Evolutionary conservation across 1,140 invertebrate genomes (phyloP), one percentile per base, ranked within the genome.

Genomic region (Uloborus diversus): DNA sequence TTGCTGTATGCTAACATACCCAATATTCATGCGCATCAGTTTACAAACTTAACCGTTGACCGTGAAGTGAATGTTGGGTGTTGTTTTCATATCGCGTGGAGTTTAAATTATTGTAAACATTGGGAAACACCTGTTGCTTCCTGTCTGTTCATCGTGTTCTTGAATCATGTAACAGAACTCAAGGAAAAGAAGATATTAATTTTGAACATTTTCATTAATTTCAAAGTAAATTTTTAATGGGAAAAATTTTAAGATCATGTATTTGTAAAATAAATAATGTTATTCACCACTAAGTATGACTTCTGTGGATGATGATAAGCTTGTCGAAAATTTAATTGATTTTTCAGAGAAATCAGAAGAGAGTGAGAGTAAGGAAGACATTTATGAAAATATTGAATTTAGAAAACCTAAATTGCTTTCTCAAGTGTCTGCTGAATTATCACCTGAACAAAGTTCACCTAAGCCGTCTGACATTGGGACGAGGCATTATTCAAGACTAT

Each of bases 401-500:
- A 27, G 35, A 47, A 32, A 61, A 13, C 61, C 56, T 1, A 20
- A 25, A 47, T n/a, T n/a, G n/a, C n/a, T n/a, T n/a, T n/a, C n/a
- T n/a, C n/a, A n/a, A n/a, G n/a, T n/a, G n/a, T n/a, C n/a, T n/a
- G n/a, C n/a, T n/a, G n/a, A n/a, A n/a, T n/a, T n/a, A n/a, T n/a
- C n/a, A n/a, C n/a, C n/a, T n/a, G n/a, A n/a, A n/a, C n/a, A n/a
- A n/a, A n/a, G n/a, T n/a, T n/a, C n/a, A n/a, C n/a, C n/a, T n/a
- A n/a, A n/a, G n/a, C n/a, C n/a, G n/a, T n/a, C n/a, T n/a, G n/a
- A n/a, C n/a, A 27, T 11, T 32, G 69, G 47, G 23, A 25, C 32
- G 23, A 80, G 68, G 47, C 20, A 57, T n/a, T 59, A 81, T 61
- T 73, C 79, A 11, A 76, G 65, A 42, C 80, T 86, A 49, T 84